Percentiles rank a stretch among this genome's conserved stretches.
Conservation (phyloP, 2,113 vertebrate species). For the Sapayoa aenigma region DNA sequence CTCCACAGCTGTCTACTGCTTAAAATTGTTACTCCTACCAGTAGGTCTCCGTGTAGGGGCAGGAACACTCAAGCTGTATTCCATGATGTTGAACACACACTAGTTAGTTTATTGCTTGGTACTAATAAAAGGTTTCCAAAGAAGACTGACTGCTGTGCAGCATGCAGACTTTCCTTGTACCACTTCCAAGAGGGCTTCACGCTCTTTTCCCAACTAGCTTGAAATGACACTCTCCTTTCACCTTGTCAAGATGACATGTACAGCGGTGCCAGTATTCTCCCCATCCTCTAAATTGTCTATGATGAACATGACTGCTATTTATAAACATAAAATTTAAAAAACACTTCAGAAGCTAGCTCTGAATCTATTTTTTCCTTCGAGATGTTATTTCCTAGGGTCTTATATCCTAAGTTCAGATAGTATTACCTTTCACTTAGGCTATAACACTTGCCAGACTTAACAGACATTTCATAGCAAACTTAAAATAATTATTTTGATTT, state of each 20-base stretch:
- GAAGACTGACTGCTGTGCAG: slow-evolving; percentile 47
- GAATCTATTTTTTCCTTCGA: not conserved
- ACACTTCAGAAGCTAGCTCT: not conserved
- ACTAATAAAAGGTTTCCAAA: slow-evolving; percentile 53
- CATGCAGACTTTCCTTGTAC: slow-evolving; percentile 1
- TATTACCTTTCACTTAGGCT: not conserved
- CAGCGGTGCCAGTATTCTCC: not conserved
- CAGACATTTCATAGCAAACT: not conserved
- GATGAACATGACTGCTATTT: slow-evolving; percentile 1
- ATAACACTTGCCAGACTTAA: not conserved
- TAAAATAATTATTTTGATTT: slow-evolving; percentile 1
- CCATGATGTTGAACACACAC: slow-evolving; percentile 41
- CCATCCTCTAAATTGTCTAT: not conserved
- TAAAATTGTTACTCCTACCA: not conserved
- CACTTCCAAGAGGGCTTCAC: not conserved
- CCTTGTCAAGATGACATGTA: not conserved
- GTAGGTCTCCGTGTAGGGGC: not conserved
- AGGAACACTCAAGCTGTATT: not conserved
- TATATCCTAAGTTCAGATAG: not conserved
- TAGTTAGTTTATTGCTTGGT: slow-evolving; percentile 28
- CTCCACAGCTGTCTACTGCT: not conserved
- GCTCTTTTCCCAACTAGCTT: not conserved
- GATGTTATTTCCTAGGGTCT: not conserved
- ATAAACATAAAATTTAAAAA: not conserved
- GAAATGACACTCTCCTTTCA: slow-evolving; percentile 13